phyloP scores from a whole-genome alignment of 2,113 vertebrate species.

The Psittacus erithacus region DNA sequence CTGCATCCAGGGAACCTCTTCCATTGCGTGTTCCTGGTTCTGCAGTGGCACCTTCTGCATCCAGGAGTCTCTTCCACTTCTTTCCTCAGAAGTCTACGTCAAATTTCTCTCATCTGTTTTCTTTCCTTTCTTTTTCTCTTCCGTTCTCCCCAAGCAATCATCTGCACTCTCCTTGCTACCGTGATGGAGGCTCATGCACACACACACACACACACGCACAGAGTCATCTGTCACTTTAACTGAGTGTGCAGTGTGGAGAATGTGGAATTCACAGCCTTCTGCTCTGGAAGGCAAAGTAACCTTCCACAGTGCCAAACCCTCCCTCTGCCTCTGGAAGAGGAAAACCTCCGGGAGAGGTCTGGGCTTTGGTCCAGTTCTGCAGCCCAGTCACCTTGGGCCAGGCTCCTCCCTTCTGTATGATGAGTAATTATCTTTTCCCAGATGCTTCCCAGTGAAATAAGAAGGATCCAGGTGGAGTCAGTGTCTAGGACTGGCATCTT shows the following conservation, averaged over 20 bases:
- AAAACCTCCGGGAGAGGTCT: slow-evolving; percentile 18
- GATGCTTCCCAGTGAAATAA: not conserved
- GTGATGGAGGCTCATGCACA: not conserved
- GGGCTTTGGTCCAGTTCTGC: slow-evolving; percentile 47
- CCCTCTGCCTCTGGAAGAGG: not conserved
- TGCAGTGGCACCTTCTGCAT: not conserved
- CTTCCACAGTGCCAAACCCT: not conserved
- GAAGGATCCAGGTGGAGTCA: not conserved
- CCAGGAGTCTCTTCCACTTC: not conserved
- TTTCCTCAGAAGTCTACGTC: not conserved
- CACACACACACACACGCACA: not conserved
- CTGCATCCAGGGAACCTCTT: not conserved
- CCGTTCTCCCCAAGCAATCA: not conserved
- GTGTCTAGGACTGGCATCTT: not conserved
- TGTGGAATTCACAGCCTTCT: slow-evolving; percentile 49
- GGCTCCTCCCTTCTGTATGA: not conserved
- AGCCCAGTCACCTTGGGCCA: slow-evolving; percentile 34
- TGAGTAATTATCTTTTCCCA: not conserved
- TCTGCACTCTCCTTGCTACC: not conserved
- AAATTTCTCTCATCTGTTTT: not conserved
- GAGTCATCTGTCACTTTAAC: slow-evolving; percentile 32
- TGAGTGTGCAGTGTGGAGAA: not conserved
- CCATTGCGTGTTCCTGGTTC: not conserved
- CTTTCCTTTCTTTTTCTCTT: not conserved
- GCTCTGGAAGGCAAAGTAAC: slow-evolving; percentile 25